Conservation (phyloP, 2,888 invertebrate species). For the Perithous albicinctus region DNA sequence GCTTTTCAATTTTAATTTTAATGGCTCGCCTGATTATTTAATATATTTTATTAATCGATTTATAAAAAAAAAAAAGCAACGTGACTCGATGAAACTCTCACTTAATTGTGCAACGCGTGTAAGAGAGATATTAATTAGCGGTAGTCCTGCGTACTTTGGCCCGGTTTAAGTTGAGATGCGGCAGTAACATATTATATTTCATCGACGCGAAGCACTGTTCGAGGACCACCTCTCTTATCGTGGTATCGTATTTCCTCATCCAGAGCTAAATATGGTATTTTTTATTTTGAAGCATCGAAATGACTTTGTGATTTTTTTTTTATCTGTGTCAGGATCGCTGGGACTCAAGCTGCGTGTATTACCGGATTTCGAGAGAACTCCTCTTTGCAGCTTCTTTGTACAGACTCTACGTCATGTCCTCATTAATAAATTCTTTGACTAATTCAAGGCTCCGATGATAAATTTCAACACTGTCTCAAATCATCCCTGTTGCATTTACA, state of each 20-base stretch:
- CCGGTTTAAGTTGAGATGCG: constrained; percentile 47
- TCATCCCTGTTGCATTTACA: background rate
- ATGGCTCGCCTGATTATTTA: background rate
- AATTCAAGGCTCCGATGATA: background rate
- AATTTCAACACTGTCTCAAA: background rate
- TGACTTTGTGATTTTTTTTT: too few species aligned
- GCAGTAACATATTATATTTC: constrained; percentile 19
- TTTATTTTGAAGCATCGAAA: too few species aligned
- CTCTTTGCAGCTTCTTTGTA: background rate
- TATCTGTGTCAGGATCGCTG: constrained; percentile 24
- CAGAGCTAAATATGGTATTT: too few species aligned
- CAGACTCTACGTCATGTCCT: background rate
- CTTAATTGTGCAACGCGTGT: constrained; percentile 59
- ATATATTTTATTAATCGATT: background rate
- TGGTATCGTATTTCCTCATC: constrained; percentile 16
- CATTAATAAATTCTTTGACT: background rate
- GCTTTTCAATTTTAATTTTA: background rate
- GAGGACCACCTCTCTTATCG: constrained; percentile 18
- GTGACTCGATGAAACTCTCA: constrained; percentile 59
- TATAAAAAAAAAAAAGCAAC: constrained; percentile 5
- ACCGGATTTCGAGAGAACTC: constrained; percentile 30
- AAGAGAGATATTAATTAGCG: constrained; percentile 62
- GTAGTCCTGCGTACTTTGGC: constrained; percentile 13
- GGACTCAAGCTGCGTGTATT: constrained; percentile 47
- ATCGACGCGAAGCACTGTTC: background rate